These are phyloP conservation scores for Malurus cyaneus DNA, from an alignment of 2,113 vertebrate genomes.

Conservation along the genomic window DNA sequence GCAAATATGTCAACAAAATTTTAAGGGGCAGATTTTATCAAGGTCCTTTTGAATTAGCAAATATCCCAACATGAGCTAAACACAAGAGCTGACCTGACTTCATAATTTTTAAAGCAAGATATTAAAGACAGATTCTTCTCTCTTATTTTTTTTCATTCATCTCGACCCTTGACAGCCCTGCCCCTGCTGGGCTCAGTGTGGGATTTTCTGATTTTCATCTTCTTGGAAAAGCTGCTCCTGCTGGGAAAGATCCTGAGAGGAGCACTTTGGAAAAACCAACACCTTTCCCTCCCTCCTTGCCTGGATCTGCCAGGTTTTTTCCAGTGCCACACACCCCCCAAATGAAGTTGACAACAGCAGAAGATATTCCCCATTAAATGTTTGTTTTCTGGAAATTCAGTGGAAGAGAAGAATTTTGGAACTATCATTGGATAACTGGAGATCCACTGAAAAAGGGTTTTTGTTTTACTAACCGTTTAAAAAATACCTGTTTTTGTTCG, in stretches of 20 bases:
- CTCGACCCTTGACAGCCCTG: not conserved
- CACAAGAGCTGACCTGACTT: not conserved
- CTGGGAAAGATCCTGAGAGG: constrained; percentile 4
- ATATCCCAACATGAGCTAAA: not conserved
- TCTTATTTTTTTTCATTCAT: not conserved
- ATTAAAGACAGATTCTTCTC: constrained; percentile 10
- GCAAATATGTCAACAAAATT: not conserved
- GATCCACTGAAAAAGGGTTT: not conserved
- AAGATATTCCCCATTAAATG: not conserved
- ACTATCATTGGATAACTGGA: not conserved
- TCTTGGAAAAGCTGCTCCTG: not conserved
- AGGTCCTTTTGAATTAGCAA: not conserved
- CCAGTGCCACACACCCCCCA: not conserved
- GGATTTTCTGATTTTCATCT: constrained; percentile 2
- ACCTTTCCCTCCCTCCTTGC: not conserved
- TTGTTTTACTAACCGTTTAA: not conserved
- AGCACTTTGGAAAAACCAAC: constrained; percentile 10
- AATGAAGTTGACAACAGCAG: not conserved
- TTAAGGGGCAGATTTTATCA: not conserved
- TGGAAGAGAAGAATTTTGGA: not conserved
- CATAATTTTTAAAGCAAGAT: not conserved
- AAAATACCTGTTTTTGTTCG: not conserved
- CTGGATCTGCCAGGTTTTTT: not conserved
- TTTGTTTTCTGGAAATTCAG: not conserved
- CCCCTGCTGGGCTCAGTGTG: not conserved